Evolutionary conservation across 2,888 invertebrate species (phyloP).

Genomic region (Zhuqinia jingwanae): DNA sequence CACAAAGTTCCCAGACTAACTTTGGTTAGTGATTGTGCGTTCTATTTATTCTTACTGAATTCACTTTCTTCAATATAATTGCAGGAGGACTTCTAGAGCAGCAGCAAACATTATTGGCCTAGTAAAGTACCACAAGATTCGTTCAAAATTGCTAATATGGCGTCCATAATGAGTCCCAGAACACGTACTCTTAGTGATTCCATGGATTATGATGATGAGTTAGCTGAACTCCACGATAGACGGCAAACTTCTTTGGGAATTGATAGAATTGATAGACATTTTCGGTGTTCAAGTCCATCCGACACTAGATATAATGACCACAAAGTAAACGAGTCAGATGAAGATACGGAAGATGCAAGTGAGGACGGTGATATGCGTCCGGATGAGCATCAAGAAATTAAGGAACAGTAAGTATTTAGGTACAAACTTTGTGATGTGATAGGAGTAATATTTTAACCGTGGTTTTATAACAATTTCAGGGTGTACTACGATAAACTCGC

Average conservation of each 20-base stretch:
- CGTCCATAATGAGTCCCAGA: conserved; percentile 53
- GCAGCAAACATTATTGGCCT: too few relatives aligned
- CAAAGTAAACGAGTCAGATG: conserved; percentile 70
- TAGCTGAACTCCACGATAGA: conserved; percentile 69
- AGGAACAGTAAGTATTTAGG: conserved; percentile 87
- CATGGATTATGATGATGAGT: conserved; percentile 77
- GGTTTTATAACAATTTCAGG: conserved; percentile 81
- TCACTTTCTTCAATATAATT: too few relatives aligned
- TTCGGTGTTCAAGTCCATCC: conserved; percentile 51
- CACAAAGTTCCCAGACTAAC: too few relatives aligned
- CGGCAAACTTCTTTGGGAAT: conserved; percentile 36
- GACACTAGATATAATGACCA: conserved; percentile 45
- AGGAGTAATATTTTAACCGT: neutral
- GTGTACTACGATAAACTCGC: conserved; percentile 95
- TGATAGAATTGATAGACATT: conserved; percentile 54
- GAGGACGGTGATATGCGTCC: conserved; percentile 82
- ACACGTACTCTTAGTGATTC: conserved; percentile 73
- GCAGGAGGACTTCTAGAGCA: too few relatives aligned
- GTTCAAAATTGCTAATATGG: too few relatives aligned
- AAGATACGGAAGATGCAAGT: conserved; percentile 97
- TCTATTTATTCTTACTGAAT: too few relatives aligned
- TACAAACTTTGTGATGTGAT: neutral
- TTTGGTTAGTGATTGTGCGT: too few relatives aligned
- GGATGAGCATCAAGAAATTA: conserved; percentile 87
- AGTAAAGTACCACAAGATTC: too few relatives aligned